Percentiles rank a stretch among this genome's conserved stretches.
phyloP scores from a whole-genome alignment of 2,113 vertebrate genomes.

The Albula goreensis region DNA sequence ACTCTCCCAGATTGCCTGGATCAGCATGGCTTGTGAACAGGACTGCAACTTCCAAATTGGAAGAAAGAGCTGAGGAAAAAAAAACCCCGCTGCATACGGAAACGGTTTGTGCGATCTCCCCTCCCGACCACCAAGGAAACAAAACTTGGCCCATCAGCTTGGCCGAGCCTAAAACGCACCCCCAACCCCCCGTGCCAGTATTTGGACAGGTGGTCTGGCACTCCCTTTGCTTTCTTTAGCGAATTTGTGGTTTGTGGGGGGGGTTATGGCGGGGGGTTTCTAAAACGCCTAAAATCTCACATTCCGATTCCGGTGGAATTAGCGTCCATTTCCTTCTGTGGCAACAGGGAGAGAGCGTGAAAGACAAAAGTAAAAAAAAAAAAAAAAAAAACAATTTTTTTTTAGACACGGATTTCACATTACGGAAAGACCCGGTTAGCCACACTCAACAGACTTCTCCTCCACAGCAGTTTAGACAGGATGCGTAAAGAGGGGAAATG shows the following conservation, averaged over 20 bases:
- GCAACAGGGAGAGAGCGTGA: not conserved
- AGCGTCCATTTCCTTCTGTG: slow-evolving; percentile 41
- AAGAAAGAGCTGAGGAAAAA: too few relatives aligned
- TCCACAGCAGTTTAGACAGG: not conserved
- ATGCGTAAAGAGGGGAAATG: not conserved
- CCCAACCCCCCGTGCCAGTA: slow-evolving; percentile 37
- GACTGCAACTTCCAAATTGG: too few relatives aligned
- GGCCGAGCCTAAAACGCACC: not conserved
- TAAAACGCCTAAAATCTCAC: not conserved
- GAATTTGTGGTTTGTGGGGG: not conserved
- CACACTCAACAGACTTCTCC: not conserved
- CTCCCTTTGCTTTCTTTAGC: slow-evolving; percentile 41
- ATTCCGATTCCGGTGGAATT: not conserved
- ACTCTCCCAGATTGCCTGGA: too few relatives aligned
- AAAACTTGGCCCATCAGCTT: too few relatives aligned
- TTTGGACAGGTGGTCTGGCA: slow-evolving; percentile 62
- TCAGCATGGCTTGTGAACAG: too few relatives aligned
- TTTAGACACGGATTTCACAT: slow-evolving; percentile 41
- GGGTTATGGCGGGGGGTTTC: slow-evolving; percentile 30
- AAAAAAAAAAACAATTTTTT: not conserved
- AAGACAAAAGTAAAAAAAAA: not conserved
- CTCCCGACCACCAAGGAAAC: too few relatives aligned
- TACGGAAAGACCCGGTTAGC: slow-evolving; percentile 40
- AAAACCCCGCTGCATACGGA: too few relatives aligned
- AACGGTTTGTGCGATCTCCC: not conserved